Evolutionary conservation across 2,113 vertebrate species (phyloP).

Genomic region (Hippocampus guttulatus): DNA sequence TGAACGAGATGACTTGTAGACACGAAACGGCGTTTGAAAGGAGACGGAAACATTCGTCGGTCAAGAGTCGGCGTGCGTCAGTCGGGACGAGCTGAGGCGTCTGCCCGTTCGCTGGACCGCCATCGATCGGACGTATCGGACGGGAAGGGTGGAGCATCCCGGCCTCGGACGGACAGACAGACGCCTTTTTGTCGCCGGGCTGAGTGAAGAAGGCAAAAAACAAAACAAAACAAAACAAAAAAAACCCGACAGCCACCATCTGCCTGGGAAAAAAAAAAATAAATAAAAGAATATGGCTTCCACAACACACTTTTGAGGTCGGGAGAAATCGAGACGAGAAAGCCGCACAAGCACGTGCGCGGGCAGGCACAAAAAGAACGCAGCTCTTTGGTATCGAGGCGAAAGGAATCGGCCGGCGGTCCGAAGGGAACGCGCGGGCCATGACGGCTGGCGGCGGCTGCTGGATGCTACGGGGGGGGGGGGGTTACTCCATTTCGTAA

Average conservation of each 20-base stretch:
- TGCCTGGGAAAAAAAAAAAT: conserved; percentile 24
- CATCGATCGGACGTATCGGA: background rate
- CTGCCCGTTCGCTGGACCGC: background rate
- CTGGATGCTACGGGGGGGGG: background rate
- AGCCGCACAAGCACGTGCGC: conserved; percentile 52
- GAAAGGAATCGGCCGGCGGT: conserved; percentile 1
- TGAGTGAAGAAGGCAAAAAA: conserved; percentile 46
- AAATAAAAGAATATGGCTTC: conserved; percentile 68
- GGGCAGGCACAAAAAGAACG: conserved; percentile 60
- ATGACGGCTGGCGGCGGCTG: too few species aligned
- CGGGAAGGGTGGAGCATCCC: background rate
- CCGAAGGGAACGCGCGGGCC: too few species aligned
- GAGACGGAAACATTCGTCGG: conserved; percentile 49
- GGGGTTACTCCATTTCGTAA: background rate
- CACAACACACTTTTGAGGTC: conserved; percentile 35
- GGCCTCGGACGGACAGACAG: conserved; percentile 10
- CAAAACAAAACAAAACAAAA: conserved; percentile 22
- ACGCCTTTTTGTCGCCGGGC: conserved; percentile 22
- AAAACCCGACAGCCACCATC: conserved; percentile 34
- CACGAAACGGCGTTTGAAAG: too few species aligned
- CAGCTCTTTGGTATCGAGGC: conserved; percentile 56
- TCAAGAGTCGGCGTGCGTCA: conserved; percentile 28
- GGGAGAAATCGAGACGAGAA: conserved; percentile 26
- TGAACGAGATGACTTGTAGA: background rate
- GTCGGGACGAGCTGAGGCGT: conserved; percentile 26